phyloP scores from a whole-genome alignment of 1,140 invertebrate genomes.

The Nasonia longicornis region DNA sequence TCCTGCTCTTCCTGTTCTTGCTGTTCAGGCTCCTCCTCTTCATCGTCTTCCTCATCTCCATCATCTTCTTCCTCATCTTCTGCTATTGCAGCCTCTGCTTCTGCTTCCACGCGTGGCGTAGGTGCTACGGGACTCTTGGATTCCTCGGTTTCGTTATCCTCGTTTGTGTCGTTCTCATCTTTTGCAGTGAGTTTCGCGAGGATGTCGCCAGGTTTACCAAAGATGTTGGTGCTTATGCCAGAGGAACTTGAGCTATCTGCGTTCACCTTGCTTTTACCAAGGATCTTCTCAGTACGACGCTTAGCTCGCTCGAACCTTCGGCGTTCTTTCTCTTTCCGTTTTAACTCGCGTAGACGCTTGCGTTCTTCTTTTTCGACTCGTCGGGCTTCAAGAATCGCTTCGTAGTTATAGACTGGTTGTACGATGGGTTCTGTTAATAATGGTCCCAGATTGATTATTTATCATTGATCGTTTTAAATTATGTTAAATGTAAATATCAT shows the following conservation, averaged over 20 bases:
- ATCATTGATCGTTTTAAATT: background rate
- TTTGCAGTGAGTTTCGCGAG: background rate
- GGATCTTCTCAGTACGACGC: slow-evolving; percentile 56
- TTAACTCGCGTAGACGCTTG: slow-evolving; percentile 60
- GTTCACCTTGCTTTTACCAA: slow-evolving; percentile 47
- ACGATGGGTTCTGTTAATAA: slow-evolving; percentile 46
- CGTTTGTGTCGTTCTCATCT: slow-evolving; percentile 21
- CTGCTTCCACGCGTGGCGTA: slow-evolving; percentile 38
- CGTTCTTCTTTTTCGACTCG: slow-evolving; percentile 64
- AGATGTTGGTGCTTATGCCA: slow-evolving; percentile 7
- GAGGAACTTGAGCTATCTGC: background rate
- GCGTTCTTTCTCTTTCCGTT: slow-evolving; percentile 59
- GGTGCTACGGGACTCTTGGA: slow-evolving; percentile 6
- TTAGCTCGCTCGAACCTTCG: slow-evolving; percentile 58
- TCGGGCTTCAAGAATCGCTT: slow-evolving; percentile 63
- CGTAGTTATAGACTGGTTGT: slow-evolving; percentile 66
- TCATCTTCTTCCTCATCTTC: slow-evolving; percentile 52
- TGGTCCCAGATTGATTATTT: background rate
- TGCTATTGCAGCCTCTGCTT: slow-evolving; percentile 29
- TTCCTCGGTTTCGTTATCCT: slow-evolving; percentile 51
- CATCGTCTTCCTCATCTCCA: slow-evolving; percentile 53
- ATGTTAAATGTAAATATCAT: background rate
- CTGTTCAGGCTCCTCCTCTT: slow-evolving; percentile 54
- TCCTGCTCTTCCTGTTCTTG: slow-evolving; percentile 45
- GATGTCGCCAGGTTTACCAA: background rate